Evolutionary conservation across 2,797 vertebrate genomes (phyloP), one percentile per base, ranked within the genome.

Genomic region (Eidolon dupreanum): DNA sequence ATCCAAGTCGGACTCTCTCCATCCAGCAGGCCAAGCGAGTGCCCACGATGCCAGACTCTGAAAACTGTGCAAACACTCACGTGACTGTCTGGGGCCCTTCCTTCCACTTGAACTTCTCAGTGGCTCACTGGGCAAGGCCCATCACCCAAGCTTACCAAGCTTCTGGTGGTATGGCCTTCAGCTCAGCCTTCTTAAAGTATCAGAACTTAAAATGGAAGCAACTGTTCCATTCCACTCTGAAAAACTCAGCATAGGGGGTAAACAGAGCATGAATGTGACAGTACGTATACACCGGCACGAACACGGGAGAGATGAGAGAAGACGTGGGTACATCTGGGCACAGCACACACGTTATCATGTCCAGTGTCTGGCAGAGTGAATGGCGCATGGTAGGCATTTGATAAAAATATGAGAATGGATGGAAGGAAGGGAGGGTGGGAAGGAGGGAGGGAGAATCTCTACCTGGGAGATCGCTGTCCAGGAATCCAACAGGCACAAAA

Each of bases 11-110:
- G 46, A 51, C 68, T 46, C 55, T 46, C 77, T 65, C 92, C 33
- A 10, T 31, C 73, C 59, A 82, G 82, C 66, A 57, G 33, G 53
- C 85, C 88, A 41, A 73, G 78, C 82, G 46, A 24, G 77, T 74
- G 79, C 92, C 74, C 87, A 93, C 2, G 3, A 71, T 66, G 70
- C 92, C 83, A 75, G 57, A 53, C 38, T 83, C 55, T 46, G 33
- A 31, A 68, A 85, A 70, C 73, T 28, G 15, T 8, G 20, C 43
- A 74, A n/a, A 41, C n/a, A 3, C 31, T 24, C 13, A 2, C 26
- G 63, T 8, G 22, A 31, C 68, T 73, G 49, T 31, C 51, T 12
- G 46, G 38, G 16, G 38, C 57, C 36, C 65, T 51, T 63, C 31
- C 46, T 46, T 46, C 19, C 59, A 13, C 24, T 63, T 65, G 85